Conservation (phyloP, 2,797 vertebrate genomes). For the Melopsittacus undulatus region DNA sequence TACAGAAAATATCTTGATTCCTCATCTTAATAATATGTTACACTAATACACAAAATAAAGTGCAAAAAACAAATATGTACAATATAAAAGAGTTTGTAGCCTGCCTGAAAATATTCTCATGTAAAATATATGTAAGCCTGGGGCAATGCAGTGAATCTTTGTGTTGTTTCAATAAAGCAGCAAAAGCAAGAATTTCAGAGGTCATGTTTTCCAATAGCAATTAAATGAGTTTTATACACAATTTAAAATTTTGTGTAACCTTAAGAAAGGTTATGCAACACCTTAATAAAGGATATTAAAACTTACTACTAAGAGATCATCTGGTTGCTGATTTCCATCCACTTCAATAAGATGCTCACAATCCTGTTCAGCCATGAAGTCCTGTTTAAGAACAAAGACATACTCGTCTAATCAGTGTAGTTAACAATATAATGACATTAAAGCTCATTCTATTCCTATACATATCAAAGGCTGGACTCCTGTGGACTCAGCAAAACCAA, state of each 20-base stretch:
- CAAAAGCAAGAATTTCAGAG: not conserved
- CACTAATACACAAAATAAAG: not conserved
- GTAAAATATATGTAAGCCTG: not conserved
- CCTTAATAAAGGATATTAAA: not conserved
- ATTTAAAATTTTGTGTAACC: not conserved
- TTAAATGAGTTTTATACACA: not conserved
- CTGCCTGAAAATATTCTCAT: not conserved
- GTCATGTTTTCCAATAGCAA: not conserved
- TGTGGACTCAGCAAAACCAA: not conserved
- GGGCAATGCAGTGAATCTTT: not conserved
- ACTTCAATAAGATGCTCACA: conserved; percentile 86
- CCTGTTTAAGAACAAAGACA: conserved; percentile 73
- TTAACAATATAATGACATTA: not conserved
- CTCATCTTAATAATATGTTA: not conserved
- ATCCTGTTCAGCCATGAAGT: conserved; percentile 84
- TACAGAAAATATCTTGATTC: not conserved
- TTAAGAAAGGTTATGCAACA: not conserved
- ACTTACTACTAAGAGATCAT: conserved; percentile 70
- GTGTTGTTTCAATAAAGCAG: not conserved
- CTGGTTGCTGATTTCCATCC: conserved; percentile 84
- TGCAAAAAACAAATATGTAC: not conserved
- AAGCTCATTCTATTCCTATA: not conserved
- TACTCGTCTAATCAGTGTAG: not conserved
- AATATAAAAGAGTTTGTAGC: not conserved
- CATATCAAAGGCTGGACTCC: not conserved